These are phyloP conservation scores for Mormyrus lacerda DNA, from an alignment of 2,113 vertebrate genomes.

Conservation along the genomic window DNA sequence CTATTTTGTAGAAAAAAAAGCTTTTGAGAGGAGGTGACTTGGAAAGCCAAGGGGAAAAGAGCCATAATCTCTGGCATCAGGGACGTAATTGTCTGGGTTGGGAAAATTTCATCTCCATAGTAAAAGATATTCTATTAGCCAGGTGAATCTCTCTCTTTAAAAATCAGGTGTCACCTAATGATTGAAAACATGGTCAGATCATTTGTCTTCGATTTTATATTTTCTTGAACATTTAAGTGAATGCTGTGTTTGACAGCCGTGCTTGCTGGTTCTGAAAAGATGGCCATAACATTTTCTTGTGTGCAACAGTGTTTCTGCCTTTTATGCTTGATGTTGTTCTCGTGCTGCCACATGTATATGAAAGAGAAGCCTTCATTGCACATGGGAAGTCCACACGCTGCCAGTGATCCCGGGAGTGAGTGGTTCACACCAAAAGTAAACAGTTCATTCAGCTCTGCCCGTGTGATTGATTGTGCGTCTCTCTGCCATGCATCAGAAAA, in stretches of 20 bases:
- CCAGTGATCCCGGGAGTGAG: not conserved
- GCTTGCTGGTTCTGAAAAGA: not conserved
- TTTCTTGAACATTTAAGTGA: not conserved
- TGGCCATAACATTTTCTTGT: not conserved
- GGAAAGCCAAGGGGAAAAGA: not conserved
- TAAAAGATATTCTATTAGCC: not conserved
- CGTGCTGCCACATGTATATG: not conserved
- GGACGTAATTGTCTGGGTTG: not conserved
- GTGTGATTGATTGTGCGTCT: constrained; percentile 7
- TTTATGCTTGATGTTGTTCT: not conserved
- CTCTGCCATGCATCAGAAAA: not conserved
- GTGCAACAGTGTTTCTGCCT: not conserved
- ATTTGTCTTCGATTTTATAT: not conserved
- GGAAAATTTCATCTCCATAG: not conserved
- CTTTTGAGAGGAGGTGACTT: not conserved
- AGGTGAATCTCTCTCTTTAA: not conserved
- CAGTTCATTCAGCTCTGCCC: not conserved
- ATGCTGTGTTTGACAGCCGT: not conserved
- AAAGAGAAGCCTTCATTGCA: not conserved
- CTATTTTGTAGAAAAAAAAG: not conserved
- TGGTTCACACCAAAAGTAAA: constrained; percentile 11
- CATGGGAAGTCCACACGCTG: not conserved
- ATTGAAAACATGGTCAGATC: not conserved
- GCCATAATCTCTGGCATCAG: not conserved
- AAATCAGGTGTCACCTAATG: not conserved